phyloP scores from a whole-genome alignment of 2,113 vertebrate species.

The Ctenodactylus gundi region DNA sequence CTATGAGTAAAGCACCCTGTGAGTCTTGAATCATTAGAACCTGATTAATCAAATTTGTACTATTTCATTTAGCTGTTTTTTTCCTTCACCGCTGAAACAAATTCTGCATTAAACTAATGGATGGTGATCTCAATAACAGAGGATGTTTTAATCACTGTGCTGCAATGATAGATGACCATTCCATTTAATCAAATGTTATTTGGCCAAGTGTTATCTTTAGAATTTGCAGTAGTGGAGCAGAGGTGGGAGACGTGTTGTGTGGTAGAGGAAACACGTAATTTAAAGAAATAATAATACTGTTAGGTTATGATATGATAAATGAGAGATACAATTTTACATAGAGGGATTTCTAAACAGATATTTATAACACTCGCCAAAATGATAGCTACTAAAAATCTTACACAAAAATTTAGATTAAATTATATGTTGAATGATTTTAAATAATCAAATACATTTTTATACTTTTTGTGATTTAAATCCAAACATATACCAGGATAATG shows the following conservation, averaged over 20 bases:
- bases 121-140: slow-evolving; percentile 75
- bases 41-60: slow-evolving; percentile 78
- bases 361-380: neutral
- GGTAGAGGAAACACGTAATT: slow-evolving; percentile 17
- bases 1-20: too few species aligned
- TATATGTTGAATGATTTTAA: neutral
- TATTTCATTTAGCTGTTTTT: slow-evolving; percentile 65
- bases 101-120: slow-evolving; percentile 77
- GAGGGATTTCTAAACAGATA: neutral
- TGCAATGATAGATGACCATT: slow-evolving; percentile 75
- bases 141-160: slow-evolving; percentile 81
- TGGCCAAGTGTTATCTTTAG: slow-evolving; percentile 72
- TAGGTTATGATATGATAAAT: slow-evolving; percentile 24
- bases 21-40: slow-evolving; percentile 72
- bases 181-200: slow-evolving; percentile 78
- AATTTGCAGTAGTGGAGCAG: slow-evolving; percentile 48
- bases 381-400: neutral
- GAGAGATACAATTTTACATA: neutral
- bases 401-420: neutral
- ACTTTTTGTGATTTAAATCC: neutral
- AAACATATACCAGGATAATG: neutral
- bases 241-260: neutral
- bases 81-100: slow-evolving; percentile 65
- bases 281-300: neutral
- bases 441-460: neutral